Conservation (phyloP, 2,797 vertebrate genomes). For the Sebastes wilsoni region DNA sequence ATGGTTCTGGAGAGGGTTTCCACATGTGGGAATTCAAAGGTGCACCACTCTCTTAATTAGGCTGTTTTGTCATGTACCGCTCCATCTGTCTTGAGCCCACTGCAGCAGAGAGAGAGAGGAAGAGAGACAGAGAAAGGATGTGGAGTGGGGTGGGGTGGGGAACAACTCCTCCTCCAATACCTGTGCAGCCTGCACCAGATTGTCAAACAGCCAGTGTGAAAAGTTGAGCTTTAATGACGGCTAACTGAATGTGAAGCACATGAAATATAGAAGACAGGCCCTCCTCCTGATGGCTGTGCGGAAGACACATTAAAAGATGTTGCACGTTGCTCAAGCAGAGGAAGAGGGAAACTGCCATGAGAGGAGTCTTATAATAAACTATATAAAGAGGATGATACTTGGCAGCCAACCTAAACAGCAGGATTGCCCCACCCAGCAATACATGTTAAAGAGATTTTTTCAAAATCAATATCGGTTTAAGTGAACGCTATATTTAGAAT, state of each 20-base stretch:
- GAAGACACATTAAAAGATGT: constrained; percentile 33
- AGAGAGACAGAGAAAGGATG: constrained; percentile 24
- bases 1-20: constrained; percentile 54
- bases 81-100: constrained; percentile 67
- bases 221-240: constrained; percentile 44
- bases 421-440: background rate
- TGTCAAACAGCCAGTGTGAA: constrained; percentile 48
- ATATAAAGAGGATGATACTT: constrained; percentile 16
- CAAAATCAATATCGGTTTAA: background rate
- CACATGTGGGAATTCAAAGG: constrained; percentile 73
- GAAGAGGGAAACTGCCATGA: background rate
- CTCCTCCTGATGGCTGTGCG: constrained; percentile 20
- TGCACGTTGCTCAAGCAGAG: background rate
- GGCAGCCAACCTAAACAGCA: constrained; percentile 9
- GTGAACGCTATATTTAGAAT: background rate
- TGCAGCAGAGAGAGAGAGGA: constrained; percentile 47
- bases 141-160: constrained; percentile 5
- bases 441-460: background rate
- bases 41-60: constrained; percentile 75
- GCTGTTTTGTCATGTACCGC: constrained; percentile 72
- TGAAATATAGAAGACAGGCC: constrained; percentile 33
- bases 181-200: constrained; percentile 48
- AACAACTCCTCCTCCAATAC: constrained; percentile 23
- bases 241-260: constrained; percentile 33
- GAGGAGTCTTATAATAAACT: constrained; percentile 7